phyloP scores from a whole-genome alignment of 2,113 vertebrate species.

The Laterallus jamaicensis region DNA sequence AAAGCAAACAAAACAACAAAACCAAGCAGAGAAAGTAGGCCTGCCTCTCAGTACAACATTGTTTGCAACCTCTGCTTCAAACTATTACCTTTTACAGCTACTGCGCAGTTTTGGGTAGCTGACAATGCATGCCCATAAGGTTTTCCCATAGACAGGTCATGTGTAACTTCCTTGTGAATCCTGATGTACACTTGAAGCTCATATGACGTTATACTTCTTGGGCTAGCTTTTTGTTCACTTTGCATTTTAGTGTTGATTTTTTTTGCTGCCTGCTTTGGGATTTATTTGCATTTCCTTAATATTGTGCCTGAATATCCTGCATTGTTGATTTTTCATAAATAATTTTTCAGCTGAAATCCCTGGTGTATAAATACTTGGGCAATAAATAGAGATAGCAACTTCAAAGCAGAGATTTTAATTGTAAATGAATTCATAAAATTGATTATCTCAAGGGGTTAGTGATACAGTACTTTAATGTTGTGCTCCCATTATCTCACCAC shows the following conservation, averaged over 20 bases:
- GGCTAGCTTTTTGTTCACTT: not conserved
- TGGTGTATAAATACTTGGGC: not conserved
- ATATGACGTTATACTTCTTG: not conserved
- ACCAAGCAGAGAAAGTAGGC: not conserved
- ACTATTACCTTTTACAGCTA: not conserved
- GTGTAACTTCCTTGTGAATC: not conserved
- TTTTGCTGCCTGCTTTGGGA: not conserved
- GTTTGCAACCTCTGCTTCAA: not conserved
- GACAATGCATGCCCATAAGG: rapidly evolving
- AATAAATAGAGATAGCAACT: conserved; percentile 32
- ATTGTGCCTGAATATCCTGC: not conserved
- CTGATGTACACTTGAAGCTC: not conserved
- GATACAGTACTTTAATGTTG: conserved; percentile 1
- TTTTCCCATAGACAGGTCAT: not conserved
- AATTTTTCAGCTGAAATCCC: conserved; percentile 17
- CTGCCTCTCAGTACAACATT: not conserved
- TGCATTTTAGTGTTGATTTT: not conserved
- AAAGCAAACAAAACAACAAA: not conserved
- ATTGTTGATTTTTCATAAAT: conserved; percentile 36
- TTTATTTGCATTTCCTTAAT: conserved; percentile 24
- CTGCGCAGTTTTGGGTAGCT: not conserved
- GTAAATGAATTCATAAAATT: conserved; percentile 52
- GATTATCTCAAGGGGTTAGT: conserved; percentile 31
- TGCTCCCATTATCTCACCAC: not conserved
- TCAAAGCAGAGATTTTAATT: conserved; percentile 65